Percentiles rank a stretch among this genome's conserved stretches.
Conservation (phyloP, 2,888 invertebrate genomes). For the Colostygia pectinataria region DNA sequence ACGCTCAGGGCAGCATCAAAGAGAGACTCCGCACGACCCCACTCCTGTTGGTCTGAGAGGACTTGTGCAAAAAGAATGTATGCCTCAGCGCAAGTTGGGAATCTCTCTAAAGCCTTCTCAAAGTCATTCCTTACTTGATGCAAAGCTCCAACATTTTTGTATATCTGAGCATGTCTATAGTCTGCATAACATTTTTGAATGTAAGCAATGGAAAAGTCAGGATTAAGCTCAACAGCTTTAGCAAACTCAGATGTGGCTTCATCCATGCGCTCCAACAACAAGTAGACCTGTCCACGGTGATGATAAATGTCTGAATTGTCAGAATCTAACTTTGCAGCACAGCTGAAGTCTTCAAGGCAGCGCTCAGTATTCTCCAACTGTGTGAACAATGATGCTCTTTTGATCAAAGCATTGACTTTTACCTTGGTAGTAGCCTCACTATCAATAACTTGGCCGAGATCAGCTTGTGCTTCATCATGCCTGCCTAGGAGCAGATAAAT, state of each 20-base stretch:
- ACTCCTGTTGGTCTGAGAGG: constrained; percentile 92
- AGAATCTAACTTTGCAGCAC: constrained; percentile 89
- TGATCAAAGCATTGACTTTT: constrained; percentile 93
- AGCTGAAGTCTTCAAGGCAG: constrained; percentile 90
- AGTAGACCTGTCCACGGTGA: constrained; percentile 94
- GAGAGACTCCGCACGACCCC: constrained; percentile 90
- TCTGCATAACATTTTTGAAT: constrained; percentile 96
- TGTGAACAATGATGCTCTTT: constrained; percentile 92
- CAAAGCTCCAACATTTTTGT: constrained; percentile 84
- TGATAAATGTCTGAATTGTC: constrained; percentile 95
- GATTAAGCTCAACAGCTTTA: constrained; percentile 91
- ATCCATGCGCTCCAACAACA: constrained; percentile 91
- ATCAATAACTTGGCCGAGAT: constrained; percentile 87
- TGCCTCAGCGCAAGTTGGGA: constrained; percentile 93
- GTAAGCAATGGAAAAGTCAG: constrained; percentile 92
- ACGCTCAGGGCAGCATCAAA: constrained; percentile 91
- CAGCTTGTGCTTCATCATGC: constrained; percentile 87
- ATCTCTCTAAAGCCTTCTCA: constrained; percentile 88
- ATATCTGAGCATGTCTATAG: constrained; percentile 87
- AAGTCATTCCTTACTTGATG: constrained; percentile 88
- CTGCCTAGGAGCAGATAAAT: constrained; percentile 91
- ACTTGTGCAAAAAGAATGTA: constrained; percentile 96
- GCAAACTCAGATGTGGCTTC: constrained; percentile 93
- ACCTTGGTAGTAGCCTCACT: constrained; percentile 85
- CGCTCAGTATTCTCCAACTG: constrained; percentile 89